phyloP scores from a whole-genome alignment of 2,113 vertebrate genomes.

The Apaloderma vittatum region DNA sequence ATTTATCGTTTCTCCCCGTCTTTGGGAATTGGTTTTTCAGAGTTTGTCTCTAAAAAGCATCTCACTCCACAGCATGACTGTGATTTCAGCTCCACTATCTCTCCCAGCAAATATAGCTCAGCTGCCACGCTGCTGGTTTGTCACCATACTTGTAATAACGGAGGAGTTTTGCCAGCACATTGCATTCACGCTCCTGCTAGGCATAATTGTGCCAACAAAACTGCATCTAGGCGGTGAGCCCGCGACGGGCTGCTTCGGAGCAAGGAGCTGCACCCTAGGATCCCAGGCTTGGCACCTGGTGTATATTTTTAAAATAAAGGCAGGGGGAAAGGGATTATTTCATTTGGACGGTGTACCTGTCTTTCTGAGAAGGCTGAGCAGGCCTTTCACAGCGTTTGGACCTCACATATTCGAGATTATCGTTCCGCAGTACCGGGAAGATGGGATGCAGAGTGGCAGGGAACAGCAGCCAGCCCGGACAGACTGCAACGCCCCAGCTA shows the following conservation, averaged over 20 bases:
- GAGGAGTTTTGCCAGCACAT: not conserved
- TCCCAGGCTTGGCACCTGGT: not conserved
- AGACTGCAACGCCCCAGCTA: rapidly evolving
- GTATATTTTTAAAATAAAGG: not conserved
- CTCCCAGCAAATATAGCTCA: not conserved
- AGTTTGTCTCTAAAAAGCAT: not conserved
- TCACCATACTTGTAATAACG: not conserved
- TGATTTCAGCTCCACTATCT: not conserved
- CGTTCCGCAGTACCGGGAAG: not conserved
- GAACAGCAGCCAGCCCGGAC: not conserved
- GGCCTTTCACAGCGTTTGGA: not conserved
- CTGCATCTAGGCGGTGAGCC: not conserved
- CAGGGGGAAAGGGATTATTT: not conserved
- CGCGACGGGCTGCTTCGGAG: not conserved
- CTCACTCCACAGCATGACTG: not conserved
- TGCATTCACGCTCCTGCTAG: not conserved
- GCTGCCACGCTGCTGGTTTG: not conserved
- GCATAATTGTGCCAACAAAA: not conserved
- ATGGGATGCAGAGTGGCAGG: not conserved
- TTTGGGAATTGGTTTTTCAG: not conserved
- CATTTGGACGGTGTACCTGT: not conserved
- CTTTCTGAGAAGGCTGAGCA: not conserved
- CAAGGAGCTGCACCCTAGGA: not conserved
- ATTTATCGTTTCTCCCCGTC: not conserved
- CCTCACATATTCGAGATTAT: not conserved